These are phyloP conservation scores for Tiphia femorata DNA, from an alignment of 2,888 invertebrate genomes.

Conservation along the genomic window DNA sequence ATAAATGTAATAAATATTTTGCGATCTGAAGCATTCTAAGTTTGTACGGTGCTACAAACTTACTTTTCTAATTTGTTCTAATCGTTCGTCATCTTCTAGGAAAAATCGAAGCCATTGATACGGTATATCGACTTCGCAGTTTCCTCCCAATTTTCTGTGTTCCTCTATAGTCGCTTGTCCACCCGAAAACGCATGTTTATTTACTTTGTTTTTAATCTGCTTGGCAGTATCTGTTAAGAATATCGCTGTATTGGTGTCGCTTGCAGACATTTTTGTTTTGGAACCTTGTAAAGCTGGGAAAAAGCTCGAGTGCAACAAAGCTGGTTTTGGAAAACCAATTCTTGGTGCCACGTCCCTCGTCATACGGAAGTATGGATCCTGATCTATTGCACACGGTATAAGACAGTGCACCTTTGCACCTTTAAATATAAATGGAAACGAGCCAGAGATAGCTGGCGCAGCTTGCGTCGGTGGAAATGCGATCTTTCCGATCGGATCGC, in stretches of 20 bases:
- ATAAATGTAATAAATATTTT: background rate
- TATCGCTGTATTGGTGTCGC: constrained; percentile 93
- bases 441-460: constrained; percentile 90
- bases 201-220: constrained; percentile 96
- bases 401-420: constrained; percentile 83
- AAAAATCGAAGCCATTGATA: constrained; percentile 96
- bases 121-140: constrained; percentile 95
- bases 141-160: constrained; percentile 90
- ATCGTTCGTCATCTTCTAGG: constrained; percentile 89
- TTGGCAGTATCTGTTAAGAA: constrained; percentile 96
- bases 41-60: constrained; percentile 12
- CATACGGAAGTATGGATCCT: constrained; percentile 99
- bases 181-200: constrained; percentile 98
- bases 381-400: constrained; percentile 99
- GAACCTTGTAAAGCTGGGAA: constrained; percentile 97
- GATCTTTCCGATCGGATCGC: constrained; percentile 96
- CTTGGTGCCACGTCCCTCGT: constrained; percentile 97
- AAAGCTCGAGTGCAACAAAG: constrained; percentile 88
- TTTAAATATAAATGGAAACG: constrained; percentile 92
- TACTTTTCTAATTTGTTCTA: constrained; percentile 81
- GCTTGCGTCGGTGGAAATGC: constrained; percentile 97
- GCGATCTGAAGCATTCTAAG: background rate
- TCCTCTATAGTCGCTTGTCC: constrained; percentile 95
- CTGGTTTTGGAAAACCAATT: constrained; percentile 88
- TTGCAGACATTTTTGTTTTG: constrained; percentile 98